Conservation (phyloP, 1,140 invertebrate species). For the Carposina sasakii region DNA sequence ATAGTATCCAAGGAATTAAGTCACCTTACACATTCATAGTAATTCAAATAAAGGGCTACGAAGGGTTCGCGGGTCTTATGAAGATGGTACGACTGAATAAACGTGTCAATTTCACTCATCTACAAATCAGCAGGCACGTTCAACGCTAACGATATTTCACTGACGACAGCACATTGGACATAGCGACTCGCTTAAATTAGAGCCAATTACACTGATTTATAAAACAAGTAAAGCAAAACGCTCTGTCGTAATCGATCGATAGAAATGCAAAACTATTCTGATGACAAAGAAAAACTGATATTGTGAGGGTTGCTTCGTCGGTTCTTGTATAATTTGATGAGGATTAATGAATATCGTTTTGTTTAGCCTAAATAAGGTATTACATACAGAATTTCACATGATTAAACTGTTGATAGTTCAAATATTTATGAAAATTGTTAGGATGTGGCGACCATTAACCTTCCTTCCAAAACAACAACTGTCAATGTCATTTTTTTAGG, state of each 20-base stretch:
- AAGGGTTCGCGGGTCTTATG: too few species aligned
- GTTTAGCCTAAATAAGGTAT: too few species aligned
- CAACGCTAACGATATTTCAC: slow-evolving; percentile 3
- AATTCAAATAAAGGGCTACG: too few species aligned
- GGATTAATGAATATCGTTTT: too few species aligned
- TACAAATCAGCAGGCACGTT: too few species aligned
- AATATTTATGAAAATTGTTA: slow-evolving; percentile 64
- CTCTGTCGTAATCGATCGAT: slow-evolving; percentile 70
- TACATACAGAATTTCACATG: slow-evolving; percentile 26
- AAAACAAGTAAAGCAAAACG: slow-evolving; percentile 36
- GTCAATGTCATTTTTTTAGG: too few species aligned
- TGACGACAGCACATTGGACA: slow-evolving; percentile 10
- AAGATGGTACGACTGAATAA: too few species aligned
- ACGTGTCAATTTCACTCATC: too few species aligned
- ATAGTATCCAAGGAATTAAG: slow-evolving; percentile 15
- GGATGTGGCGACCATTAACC: slow-evolving; percentile 59
- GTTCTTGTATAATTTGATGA: too few species aligned
- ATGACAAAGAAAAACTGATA: slow-evolving; percentile 63
- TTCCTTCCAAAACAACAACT: slow-evolving; percentile 38
- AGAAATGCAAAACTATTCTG: slow-evolving; percentile 57
- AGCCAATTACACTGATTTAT: slow-evolving; percentile 12
- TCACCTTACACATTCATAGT: too few species aligned
- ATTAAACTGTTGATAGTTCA: slow-evolving; percentile 23
- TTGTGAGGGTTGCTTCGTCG: too few species aligned
- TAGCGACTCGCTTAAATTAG: slow-evolving; percentile 4